These are phyloP conservation scores for Enteromius viviparus DNA, from an alignment of 2,797 vertebrate species.

Conservation along the genomic window DNA sequence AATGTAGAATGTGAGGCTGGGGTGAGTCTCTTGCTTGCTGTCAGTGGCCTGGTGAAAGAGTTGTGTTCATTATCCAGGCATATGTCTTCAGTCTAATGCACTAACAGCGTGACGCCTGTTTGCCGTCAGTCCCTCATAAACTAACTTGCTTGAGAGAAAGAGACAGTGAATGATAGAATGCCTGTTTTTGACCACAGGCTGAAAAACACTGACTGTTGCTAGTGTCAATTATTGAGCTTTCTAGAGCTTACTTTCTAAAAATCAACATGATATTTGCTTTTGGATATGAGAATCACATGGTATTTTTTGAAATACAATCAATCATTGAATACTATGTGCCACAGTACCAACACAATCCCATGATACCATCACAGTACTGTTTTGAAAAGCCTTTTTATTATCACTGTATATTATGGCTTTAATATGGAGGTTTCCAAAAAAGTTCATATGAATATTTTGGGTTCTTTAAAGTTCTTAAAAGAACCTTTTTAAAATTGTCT, in stretches of 20 bases:
- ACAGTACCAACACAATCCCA: neutral
- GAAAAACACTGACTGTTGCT: conserved; percentile 28
- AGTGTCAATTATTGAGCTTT: neutral
- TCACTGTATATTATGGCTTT: neutral
- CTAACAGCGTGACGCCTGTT: conserved; percentile 21
- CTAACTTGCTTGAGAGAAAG: conserved; percentile 14
- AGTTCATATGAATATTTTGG: neutral
- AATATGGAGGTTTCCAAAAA: neutral
- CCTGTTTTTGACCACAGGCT: conserved; percentile 29
- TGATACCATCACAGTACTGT: neutral
- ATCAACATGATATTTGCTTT: neutral
- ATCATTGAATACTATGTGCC: neutral
- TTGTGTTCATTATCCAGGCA: conserved; percentile 41
- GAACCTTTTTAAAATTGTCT: neutral
- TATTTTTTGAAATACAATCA: neutral
- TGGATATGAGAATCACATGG: neutral
- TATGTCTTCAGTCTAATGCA: conserved; percentile 29
- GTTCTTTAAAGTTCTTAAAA: neutral
- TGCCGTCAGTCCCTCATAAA: conserved; percentile 16
- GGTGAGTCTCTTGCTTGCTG: conserved; percentile 1
- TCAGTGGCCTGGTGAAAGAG: conserved; percentile 18
- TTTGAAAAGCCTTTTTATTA: neutral
- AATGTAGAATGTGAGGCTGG: conserved; percentile 6
- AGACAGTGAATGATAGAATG: conserved; percentile 14
- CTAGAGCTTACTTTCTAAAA: neutral